Evolutionary conservation across 1,140 invertebrate genomes (phyloP), one percentile per base, ranked within the genome.

Genomic region (Stenopsyche tienmushanensis): DNA sequence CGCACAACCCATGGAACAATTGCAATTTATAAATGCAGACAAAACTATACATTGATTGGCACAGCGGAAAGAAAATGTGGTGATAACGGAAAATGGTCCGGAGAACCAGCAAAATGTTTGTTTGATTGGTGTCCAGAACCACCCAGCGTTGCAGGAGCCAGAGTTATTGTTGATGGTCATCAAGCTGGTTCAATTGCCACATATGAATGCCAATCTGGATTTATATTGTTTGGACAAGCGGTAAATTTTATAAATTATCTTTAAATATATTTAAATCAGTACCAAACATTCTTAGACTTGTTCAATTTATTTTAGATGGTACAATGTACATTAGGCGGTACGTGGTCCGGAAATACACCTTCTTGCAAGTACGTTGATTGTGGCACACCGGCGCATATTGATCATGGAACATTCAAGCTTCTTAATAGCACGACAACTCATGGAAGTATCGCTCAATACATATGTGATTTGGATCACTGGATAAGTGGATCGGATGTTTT

Each of bases 301-400:
- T 50, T 50, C 3, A 18, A 18, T 18, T 50, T 50, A 18, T 50
- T 72, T 76, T 71, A 92, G 90, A 84, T 88, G 25, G 80, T 93
- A 34, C 88, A 86, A 18, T 95, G 92, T 73, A 86, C 85, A 44
- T 82, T 93, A 26, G 92, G 92, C 18, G 92, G 92, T 0, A 81
- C 85, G 54, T 95, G 91, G 91, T 87, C 87, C 0, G 89, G 88
- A 13, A 88, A 88, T 71, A 83, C 88, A 7, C 90, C 92, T 0
- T 84, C 86, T 3, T 95, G 92, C 73, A 86, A 87, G 74, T 96
- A 91, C 75, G 86, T 96, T 0, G 92, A 96, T 73, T 97, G 95
- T 75, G 91, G 92, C 0, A 84, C 87, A 10, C 92, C 93, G 0
- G 86, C 87, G 0, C 83, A 88, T 53, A 85, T 93, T 1, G 84